Evolutionary conservation across 2,113 vertebrate species (phyloP).

Genomic region (Catharus fuscescens): DNA sequence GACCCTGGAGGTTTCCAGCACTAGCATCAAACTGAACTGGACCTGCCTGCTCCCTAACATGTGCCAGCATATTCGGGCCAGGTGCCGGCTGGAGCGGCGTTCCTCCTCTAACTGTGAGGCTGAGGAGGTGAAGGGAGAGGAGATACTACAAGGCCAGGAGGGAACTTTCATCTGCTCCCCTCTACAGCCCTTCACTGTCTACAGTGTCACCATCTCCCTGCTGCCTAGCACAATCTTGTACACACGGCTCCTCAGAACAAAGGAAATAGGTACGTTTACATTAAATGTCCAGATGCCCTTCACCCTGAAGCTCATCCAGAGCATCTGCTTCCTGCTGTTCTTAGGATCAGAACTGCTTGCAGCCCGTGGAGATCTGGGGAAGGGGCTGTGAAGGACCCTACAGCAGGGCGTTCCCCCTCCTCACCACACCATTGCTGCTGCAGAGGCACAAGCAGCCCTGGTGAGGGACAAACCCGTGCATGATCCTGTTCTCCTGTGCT

Average conservation of each 20-base stretch:
- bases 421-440: background rate
- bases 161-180: background rate
- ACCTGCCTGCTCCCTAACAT: background rate
- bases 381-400: background rate
- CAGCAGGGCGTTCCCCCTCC: background rate
- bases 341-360: background rate
- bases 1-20: background rate
- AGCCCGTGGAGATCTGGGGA: background rate
- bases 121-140: background rate
- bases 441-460: background rate
- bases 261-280: background rate
- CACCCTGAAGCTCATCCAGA: background rate
- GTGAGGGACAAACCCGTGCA: accelerated
- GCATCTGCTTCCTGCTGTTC: background rate
- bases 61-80: background rate
- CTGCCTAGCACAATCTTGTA: background rate
- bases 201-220: background rate
- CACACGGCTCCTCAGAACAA: background rate
- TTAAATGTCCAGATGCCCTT: background rate
- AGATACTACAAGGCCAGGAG: background rate
- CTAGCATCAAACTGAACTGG: slow-evolving; percentile 41
- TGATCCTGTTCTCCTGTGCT: background rate
- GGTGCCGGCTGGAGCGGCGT: background rate
- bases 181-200: slow-evolving; percentile 19
- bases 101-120: background rate